These are phyloP conservation scores for Condylura cristata DNA, from an alignment of 2,113 vertebrate species.

Conservation along the genomic window DNA sequence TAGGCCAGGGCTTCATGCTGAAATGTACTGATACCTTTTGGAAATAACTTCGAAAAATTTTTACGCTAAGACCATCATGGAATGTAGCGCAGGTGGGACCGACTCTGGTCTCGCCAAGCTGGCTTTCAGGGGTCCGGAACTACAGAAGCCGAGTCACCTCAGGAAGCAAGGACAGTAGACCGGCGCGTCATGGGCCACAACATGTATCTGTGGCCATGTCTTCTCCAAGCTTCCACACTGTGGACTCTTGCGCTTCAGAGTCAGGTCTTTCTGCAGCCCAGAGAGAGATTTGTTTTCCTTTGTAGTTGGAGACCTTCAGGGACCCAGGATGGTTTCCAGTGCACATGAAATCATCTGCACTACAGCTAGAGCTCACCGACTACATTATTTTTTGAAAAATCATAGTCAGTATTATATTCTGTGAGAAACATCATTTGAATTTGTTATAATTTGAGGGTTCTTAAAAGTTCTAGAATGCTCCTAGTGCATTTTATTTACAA, in stretches of 20 bases:
- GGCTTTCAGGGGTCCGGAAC: background rate
- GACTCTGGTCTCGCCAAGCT: background rate
- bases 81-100: background rate
- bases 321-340: background rate
- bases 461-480: slow-evolving; percentile 48
- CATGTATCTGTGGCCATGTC: background rate
- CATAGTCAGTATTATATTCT: background rate
- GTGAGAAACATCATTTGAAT: background rate
- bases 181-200: background rate
- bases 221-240: background rate
- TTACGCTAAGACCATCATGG: background rate
- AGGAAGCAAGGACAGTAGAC: background rate
- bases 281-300: background rate
- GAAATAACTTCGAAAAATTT: background rate
- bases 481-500: slow-evolving; percentile 52
- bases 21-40: background rate
- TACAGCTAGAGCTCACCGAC: background rate
- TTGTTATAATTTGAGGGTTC: background rate
- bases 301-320: background rate
- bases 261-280: background rate
- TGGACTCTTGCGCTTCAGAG: background rate
- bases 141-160: background rate
- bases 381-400: background rate
- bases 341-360: background rate
- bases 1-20: background rate